Conservation (phyloP, 92 coral and sea anemone species). For the Palythoa heliodiscus region DNA sequence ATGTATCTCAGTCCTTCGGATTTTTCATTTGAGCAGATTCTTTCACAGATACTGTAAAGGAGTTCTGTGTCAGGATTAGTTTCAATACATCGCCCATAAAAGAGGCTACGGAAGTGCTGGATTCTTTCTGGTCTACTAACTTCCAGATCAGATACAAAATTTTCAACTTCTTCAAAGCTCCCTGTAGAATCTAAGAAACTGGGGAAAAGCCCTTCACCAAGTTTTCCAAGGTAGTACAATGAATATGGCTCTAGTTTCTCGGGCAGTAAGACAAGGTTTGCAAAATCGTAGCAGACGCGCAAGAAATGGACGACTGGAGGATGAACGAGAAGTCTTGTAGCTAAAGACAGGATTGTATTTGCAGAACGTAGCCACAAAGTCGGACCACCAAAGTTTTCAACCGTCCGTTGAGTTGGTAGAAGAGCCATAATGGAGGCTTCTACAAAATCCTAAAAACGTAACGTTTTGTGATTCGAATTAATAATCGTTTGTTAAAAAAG, state of each 20-base stretch:
- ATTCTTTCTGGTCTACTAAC: conserved; percentile 45
- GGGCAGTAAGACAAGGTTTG: conserved; percentile 62
- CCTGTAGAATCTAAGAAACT: conserved; percentile 71
- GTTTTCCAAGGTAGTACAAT: conserved; percentile 67
- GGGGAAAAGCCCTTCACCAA: conserved; percentile 53
- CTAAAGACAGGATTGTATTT: conserved; percentile 68
- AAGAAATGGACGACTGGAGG: conserved; percentile 74
- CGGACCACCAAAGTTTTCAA: conserved; percentile 56
- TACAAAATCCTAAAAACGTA: conserved; percentile 45
- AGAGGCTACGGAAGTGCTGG: conserved; percentile 70
- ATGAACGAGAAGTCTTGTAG: conserved; percentile 55
- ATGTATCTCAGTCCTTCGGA: conserved; percentile 62
- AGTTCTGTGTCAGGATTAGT: conserved; percentile 83
- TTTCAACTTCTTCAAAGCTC: conserved; percentile 61
- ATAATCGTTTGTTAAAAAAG: neutral
- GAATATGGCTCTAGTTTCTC: conserved; percentile 56
- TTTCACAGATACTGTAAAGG: conserved; percentile 65
- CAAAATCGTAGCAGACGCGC: conserved; percentile 86
- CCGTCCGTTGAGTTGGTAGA: conserved; percentile 65
- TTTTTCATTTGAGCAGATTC: conserved; percentile 63
- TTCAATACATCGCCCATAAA: conserved; percentile 88
- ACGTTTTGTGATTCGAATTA: neutral
- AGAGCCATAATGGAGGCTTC: conserved; percentile 67
- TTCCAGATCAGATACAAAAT: conserved; percentile 48
- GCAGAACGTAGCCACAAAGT: conserved; percentile 67